Conservation (phyloP, 1,140 invertebrate genomes). For the Zelostemma sp. region DNA sequence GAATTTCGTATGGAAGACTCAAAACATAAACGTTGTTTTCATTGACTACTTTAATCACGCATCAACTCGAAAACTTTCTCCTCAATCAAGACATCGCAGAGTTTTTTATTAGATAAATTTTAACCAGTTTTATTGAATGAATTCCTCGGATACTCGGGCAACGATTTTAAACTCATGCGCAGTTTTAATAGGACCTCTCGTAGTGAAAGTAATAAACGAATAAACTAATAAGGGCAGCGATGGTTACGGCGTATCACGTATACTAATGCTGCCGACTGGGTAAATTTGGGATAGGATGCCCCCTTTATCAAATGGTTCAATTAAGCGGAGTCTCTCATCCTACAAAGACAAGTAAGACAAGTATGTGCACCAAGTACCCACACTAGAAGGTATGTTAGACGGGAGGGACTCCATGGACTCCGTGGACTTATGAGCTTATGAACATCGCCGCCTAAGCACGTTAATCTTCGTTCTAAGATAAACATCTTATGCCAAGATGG, state of each 20-base stretch:
- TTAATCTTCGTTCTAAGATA: conserved; percentile 55
- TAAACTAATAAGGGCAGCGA: conserved; percentile 40
- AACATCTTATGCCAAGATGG: conserved; percentile 54
- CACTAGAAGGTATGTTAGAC: not conserved
- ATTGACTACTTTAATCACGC: no score
- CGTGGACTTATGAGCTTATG: conserved; percentile 29
- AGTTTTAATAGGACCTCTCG: conserved; percentile 22
- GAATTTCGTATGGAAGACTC: no score
- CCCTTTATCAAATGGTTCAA: conserved; percentile 55
- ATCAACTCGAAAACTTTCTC: no score
- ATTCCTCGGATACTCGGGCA: no score
- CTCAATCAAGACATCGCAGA: no score
- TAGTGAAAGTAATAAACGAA: conserved; percentile 55
- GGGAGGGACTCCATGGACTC: conserved; percentile 7
- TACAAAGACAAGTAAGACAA: not conserved
- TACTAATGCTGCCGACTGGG: not conserved
- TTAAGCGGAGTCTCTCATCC: conserved; percentile 27
- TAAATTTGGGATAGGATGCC: conserved; percentile 28
- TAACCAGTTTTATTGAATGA: no score
- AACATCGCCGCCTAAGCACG: conserved; percentile 28
- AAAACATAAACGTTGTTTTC: no score
- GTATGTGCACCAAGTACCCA: not conserved
- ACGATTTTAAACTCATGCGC: not conserved
- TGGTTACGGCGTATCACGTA: conserved; percentile 36
- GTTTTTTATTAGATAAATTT: no score